Evolutionary conservation across 2,797 vertebrate species (phyloP).

Genomic region (Adelosebastes latens): DNA sequence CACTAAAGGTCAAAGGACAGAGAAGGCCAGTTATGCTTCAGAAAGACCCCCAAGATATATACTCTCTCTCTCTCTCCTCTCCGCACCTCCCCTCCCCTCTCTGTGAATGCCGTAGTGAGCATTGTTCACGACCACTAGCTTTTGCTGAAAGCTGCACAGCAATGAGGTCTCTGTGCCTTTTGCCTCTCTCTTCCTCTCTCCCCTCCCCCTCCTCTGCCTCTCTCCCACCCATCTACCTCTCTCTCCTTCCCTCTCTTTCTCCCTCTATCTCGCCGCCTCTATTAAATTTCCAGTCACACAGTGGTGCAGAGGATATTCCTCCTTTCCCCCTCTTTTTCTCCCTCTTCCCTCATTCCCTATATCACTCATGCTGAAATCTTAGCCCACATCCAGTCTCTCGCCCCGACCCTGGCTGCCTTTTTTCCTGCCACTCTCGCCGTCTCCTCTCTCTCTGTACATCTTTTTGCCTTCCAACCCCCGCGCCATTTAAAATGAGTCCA

Average conservation of each 20-base stretch:
- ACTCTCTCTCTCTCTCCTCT: slow-evolving; percentile 22
- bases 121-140: slow-evolving; percentile 80
- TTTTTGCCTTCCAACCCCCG: slow-evolving; percentile 65
- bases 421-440: slow-evolving; percentile 28
- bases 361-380: slow-evolving; percentile 73
- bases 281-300: slow-evolving; percentile 90
- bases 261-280: slow-evolving; percentile 71
- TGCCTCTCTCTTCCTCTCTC: slow-evolving; percentile 76
- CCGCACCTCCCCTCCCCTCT: slow-evolving; percentile 50
- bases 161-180: slow-evolving; percentile 84
- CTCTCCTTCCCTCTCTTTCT: slow-evolving; percentile 57
- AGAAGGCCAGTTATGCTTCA: slow-evolving; percentile 72
- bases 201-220: slow-evolving; percentile 59
- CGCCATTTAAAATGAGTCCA: slow-evolving; percentile 73
- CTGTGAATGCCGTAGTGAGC: slow-evolving; percentile 77
- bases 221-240: slow-evolving; percentile 55
- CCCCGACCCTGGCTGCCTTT: slow-evolving; percentile 52
- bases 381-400: slow-evolving; percentile 64
- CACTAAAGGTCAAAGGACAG: slow-evolving; percentile 77
- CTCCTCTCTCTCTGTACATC: slow-evolving; percentile 57
- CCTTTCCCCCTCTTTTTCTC: slow-evolving; percentile 67
- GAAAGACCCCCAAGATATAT: slow-evolving; percentile 71
- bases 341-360: slow-evolving; percentile 63
- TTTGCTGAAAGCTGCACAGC: slow-evolving; percentile 80
- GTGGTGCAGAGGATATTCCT: slow-evolving; percentile 88